Conservation (phyloP, 2,888 invertebrate species). For the Chymomyza procnemis region DNA sequence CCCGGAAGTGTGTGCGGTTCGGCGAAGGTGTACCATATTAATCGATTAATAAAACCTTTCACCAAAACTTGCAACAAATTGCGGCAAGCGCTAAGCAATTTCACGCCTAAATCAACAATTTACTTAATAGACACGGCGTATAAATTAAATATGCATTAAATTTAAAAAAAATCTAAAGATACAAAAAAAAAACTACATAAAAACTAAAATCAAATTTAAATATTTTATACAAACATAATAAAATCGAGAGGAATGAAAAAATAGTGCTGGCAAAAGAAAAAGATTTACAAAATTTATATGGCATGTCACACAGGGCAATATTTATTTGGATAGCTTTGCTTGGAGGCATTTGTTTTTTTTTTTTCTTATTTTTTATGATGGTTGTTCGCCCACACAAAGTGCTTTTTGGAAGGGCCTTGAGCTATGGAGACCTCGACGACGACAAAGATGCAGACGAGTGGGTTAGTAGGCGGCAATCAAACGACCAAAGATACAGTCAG, state of each 20-base stretch:
- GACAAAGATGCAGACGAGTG: not conserved
- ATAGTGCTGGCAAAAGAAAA: slow-evolving; percentile 1
- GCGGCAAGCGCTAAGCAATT: slow-evolving; percentile 27
- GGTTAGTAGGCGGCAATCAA: not conserved
- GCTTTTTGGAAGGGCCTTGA: slow-evolving; percentile 34
- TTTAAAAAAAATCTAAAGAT: slow-evolving; percentile 38
- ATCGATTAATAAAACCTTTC: slow-evolving; percentile 18
- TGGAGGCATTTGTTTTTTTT: not conserved
- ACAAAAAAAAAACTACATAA: slow-evolving; percentile 24
- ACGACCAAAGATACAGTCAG: not conserved
- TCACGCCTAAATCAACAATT: slow-evolving; percentile 30
- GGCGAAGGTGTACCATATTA: not conserved
- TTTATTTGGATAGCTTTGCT: slow-evolving; percentile 56
- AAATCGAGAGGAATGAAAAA: slow-evolving; percentile 10
- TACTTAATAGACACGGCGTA: slow-evolving; percentile 20
- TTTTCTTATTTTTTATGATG: slow-evolving; percentile 16
- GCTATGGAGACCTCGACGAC: no score
- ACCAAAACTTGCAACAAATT: slow-evolving; percentile 45
- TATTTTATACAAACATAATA: slow-evolving; percentile 18
- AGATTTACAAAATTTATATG: slow-evolving; percentile 66
- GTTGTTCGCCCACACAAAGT: not conserved
- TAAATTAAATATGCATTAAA: slow-evolving; percentile 71
- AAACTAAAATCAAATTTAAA: slow-evolving; percentile 20
- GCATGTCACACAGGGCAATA: slow-evolving; percentile 45
- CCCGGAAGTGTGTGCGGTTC: not conserved